Conservation (phyloP, 1,140 invertebrate genomes). For the Metopolophium dirhodum region DNA sequence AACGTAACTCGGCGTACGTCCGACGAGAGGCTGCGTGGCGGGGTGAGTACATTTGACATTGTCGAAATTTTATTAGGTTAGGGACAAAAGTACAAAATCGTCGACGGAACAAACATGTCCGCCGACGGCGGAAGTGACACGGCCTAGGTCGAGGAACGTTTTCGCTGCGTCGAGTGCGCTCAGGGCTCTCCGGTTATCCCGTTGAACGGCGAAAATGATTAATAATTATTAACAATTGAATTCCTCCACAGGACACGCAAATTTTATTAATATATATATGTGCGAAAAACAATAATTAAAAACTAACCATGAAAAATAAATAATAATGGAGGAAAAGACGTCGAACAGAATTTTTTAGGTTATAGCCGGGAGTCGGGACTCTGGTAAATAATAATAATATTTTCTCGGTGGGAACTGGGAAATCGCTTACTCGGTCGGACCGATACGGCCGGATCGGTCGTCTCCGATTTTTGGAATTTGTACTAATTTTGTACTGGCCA, state of each 20-base stretch:
- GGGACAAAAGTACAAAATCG: slow-evolving; percentile 8
- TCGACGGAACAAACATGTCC: slow-evolving; percentile 36
- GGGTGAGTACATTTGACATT: slow-evolving; percentile 35
- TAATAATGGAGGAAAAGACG: slow-evolving; percentile 55
- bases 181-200: background rate
- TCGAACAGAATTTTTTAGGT: slow-evolving; percentile 31
- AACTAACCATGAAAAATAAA: slow-evolving; percentile 55
- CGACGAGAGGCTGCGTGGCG: background rate
- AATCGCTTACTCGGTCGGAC: background rate
- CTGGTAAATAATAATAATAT: background rate
- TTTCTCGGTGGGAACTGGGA: background rate
- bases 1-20: background rate
- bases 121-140: background rate
- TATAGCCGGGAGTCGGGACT: background rate
- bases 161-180: background rate
- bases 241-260: background rate
- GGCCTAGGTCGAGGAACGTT: background rate
- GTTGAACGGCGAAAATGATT: background rate
- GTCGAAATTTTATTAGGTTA: slow-evolving; percentile 51
- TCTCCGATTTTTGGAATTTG: background rate
- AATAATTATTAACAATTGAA: background rate
- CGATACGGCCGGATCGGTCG: background rate
- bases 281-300: slow-evolving; percentile 31
- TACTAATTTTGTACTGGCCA: too few species aligned
- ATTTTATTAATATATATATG: background rate